Conservation (phyloP, 2,797 vertebrate genomes). For the Thripadectes ignobilis region DNA sequence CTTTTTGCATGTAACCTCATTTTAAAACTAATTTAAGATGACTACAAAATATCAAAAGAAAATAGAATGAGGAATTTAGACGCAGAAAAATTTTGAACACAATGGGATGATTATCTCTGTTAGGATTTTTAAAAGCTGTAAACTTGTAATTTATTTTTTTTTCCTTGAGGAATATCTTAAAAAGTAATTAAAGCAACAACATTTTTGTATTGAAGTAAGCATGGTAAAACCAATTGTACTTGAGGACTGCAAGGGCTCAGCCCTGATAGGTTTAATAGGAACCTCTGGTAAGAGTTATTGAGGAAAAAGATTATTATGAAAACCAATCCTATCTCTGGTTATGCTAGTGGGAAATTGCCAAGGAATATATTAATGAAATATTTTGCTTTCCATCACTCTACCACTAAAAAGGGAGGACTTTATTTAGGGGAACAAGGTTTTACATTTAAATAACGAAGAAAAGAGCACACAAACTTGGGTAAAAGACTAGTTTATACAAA, state of each 20-base stretch:
- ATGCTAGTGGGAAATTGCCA: background rate
- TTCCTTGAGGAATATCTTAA: background rate
- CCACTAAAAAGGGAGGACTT: background rate
- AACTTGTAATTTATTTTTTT: background rate
- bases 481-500: background rate
- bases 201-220: background rate
- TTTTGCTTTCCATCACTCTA: background rate
- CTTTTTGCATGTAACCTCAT: background rate
- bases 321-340: background rate
- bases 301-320: background rate
- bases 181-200: background rate
- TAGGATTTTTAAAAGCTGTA: background rate
- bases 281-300: background rate
- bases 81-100: background rate
- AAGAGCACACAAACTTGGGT: background rate
- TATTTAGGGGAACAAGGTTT: background rate
- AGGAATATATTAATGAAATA: background rate
- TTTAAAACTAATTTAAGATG: background rate
- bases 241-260: background rate
- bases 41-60: background rate
- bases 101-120: background rate
- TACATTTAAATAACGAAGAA: background rate
- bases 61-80: background rate
- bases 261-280: background rate
- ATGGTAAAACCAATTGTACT: background rate